These are phyloP conservation scores for Leucophora obtusa DNA, from an alignment of 2,888 invertebrate species.

Conservation along the genomic window DNA sequence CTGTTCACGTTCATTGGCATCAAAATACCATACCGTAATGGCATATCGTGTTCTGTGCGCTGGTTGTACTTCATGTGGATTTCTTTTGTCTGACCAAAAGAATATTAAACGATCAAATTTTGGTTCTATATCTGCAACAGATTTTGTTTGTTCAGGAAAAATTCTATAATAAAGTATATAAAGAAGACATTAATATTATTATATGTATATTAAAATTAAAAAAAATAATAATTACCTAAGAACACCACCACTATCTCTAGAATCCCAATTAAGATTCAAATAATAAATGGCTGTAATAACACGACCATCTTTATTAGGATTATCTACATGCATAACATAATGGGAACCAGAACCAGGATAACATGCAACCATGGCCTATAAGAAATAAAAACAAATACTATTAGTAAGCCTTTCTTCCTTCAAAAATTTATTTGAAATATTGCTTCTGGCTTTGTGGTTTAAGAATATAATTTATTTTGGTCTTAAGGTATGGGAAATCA, in stretches of 20 bases:
- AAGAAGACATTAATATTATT: background rate
- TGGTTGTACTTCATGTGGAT: conserved; percentile 98
- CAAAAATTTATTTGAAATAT: no score
- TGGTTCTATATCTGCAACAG: conserved; percentile 94
- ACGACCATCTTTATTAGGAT: conserved; percentile 97
- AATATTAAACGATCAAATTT: conserved; percentile 95
- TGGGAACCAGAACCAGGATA: conserved; percentile 96
- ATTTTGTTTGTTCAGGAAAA: conserved; percentile 91
- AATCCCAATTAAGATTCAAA: conserved; percentile 96
- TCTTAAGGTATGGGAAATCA: no score
- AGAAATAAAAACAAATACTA: conserved; percentile 61
- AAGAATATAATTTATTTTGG: no score
- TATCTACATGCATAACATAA: conserved; percentile 98
- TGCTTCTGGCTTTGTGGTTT: no score
- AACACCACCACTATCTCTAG: conserved; percentile 89
- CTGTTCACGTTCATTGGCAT: conserved; percentile 88
- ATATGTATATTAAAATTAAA: background rate
- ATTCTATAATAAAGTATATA: conserved; percentile 80
- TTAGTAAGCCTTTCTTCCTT: no score
- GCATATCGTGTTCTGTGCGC: conserved; percentile 93
- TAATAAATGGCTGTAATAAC: conserved; percentile 99
- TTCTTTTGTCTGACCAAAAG: conserved; percentile 98
- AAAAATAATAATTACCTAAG: conserved; percentile 81
- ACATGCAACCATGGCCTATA: conserved; percentile 98
- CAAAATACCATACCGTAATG: conserved; percentile 95